Base-by-base conservation (phyloP, 2,888 invertebrate genomes). In the Lithosia quadra region DNA sequence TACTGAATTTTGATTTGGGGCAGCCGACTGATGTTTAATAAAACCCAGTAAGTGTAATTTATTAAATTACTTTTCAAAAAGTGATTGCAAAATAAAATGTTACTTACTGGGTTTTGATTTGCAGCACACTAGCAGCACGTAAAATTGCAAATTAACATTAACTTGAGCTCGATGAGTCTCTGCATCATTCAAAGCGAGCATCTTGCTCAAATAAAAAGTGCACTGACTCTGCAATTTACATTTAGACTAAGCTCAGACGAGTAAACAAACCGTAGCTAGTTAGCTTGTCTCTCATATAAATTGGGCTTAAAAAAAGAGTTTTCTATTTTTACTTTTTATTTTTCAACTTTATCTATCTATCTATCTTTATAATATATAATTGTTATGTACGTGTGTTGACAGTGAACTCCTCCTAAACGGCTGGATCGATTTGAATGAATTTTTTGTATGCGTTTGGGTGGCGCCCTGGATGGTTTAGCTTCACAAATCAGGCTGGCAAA, bases 211-310 rank as follows among this genome's bases (percentile, higher is more conserved):
- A 49, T 57, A 59, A 65, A 59, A 59, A 57, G 49, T 59, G 34
- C 53, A 59, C 15, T 59, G 58, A 65, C 65, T 57, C 36, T 53
- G 15, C 33, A 65, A 60, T 65, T 65, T 59, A 33, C 59, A 65
- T 65, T 59, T 34, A 8, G n/a, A 65, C 49, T 24, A 28, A 39
- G 43, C 39, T 58, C 15, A 58, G 22, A 28, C 28, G 58, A 63
- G 28, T 56, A 58, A 60, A 36, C 65, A 65, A 34, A 15, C 28
- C 18, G 18, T n/a, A 60, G 60, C 59, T 65, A 18, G 59, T 60
- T 65, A 60, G 49, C 53, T 58, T 49, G 65, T 60, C 36, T 58
- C 58, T 24, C 21, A 60, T 34, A 53, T 53, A 57, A 65, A 65
- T 58, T 65, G 58, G 58, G 49, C 9, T 49, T 49, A n/a, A n/a